Evolutionary conservation across 2,888 invertebrate species (phyloP).

Genomic region (Macropis europaea): DNA sequence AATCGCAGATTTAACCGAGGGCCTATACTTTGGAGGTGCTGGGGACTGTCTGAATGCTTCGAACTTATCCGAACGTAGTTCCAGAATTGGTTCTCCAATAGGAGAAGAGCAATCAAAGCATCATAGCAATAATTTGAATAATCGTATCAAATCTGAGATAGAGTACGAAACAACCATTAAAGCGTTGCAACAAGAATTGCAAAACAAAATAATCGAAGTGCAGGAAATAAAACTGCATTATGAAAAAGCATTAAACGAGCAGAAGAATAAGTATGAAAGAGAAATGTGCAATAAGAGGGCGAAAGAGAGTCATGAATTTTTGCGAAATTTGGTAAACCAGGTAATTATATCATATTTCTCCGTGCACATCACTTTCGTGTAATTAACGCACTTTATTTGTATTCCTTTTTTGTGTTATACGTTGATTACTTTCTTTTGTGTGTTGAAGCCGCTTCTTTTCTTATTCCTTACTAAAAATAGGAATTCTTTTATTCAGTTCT

Average conservation of each 20-base stretch:
- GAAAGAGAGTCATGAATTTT: constrained; percentile 35
- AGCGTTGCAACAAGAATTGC: constrained; percentile 44
- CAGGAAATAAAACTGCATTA: constrained; percentile 52
- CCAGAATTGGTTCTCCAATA: constrained; percentile 48
- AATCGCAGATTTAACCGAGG: constrained; percentile 79
- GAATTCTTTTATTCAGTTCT: not conserved
- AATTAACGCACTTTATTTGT: constrained; percentile 9
- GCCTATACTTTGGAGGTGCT: constrained; percentile 73
- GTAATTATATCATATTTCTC: constrained; percentile 50
- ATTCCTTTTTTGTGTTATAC: constrained; percentile 15
- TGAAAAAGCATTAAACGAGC: constrained; percentile 60
- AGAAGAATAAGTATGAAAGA: constrained; percentile 37
- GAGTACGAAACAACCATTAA: constrained; percentile 36
- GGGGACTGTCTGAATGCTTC: constrained; percentile 66
- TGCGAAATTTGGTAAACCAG: constrained; percentile 65
- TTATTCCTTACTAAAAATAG: not conserved
- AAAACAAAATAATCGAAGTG: constrained; percentile 41
- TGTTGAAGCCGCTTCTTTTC: constrained; percentile 6
- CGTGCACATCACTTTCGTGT: not conserved
- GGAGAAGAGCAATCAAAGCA: constrained; percentile 32
- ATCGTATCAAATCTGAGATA: constrained; percentile 22
- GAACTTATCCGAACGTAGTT: constrained; percentile 47
- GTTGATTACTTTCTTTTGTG: constrained; percentile 5
- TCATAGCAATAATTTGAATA: not conserved
- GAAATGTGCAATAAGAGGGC: constrained; percentile 54